A percentile compares a stretch with the other conserved stretches of the same genome.
phyloP scores from a whole-genome alignment of 2,888 invertebrate genomes.

The Epinotia bilunana region DNA sequence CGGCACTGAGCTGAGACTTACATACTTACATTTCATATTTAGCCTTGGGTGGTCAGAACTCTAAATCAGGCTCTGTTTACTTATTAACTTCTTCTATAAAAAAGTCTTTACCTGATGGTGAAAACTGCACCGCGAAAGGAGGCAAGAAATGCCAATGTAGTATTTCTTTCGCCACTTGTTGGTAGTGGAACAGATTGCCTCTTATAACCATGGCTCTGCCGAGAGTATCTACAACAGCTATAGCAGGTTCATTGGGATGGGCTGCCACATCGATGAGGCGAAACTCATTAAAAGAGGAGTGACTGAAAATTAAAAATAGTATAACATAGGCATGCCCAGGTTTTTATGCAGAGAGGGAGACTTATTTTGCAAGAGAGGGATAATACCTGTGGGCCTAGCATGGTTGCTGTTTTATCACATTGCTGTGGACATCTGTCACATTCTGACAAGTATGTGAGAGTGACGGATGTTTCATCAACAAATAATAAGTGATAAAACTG shows the following conservation, averaged over 20 bases:
- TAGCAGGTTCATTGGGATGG: constrained; percentile 64
- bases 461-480: too few species aligned
- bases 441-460: too few species aligned
- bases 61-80: too few species aligned
- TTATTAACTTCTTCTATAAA: too few species aligned
- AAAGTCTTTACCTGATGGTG: constrained; percentile 66
- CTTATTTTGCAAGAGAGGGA: neutral
- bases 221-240: constrained; percentile 73
- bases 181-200: constrained; percentile 68
- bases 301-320: constrained; percentile 57
- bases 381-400: too few species aligned
- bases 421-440: too few species aligned
- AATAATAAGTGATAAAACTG: too few species aligned
- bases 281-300: constrained; percentile 63
- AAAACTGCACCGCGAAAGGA: constrained; percentile 68
- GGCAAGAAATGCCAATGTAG: constrained; percentile 80
- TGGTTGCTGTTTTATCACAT: too few species aligned
- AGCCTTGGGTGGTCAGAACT: too few species aligned
- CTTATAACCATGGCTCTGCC: constrained; percentile 69
- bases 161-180: constrained; percentile 64
- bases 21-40: too few species aligned
- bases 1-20: too few species aligned
- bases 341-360: neutral
- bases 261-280: constrained; percentile 70
- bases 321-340: neutral